Evolutionary conservation across 2,797 vertebrate genomes (phyloP), one percentile per base, ranked within the genome.

Genomic region (Pangasius larnaudii): DNA sequence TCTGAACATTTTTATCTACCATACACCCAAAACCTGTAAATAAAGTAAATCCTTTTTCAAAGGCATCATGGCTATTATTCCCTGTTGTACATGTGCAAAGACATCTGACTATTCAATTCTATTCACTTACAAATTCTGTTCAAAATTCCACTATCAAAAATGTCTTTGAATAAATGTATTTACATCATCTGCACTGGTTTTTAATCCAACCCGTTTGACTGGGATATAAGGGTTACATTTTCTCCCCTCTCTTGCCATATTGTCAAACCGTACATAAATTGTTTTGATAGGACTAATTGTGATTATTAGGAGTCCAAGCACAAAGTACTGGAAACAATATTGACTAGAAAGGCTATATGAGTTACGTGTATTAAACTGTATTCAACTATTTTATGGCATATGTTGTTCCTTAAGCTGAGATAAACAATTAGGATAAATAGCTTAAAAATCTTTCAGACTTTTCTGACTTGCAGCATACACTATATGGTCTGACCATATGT

Each of bases 21-120:
- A 58, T 79, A 49, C 87, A 96, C 95, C 96, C 95, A 95, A 94
- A 86, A 93, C 89, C 94, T 99, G 98, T 98, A 98, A 98, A 98
- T 98, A 98, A 98, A 98, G 95, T 91, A 88, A 94, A 93, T 93
- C 93, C 95, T 96, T 98, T 98, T 98, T 96, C 96, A 96, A 94
- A 93, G 96, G 95, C 96, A 96, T 92, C 30, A 91, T 91, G 84
- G 39, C 85, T 75, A 4, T 72, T 86, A 30, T 86, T 30, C 30
- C 74, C 42, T 85, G 49, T 77, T 19, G 30, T 59, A 2, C 42
- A 27, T 36, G 42, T 53, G 13, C n/a, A 56, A 59, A 85, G 3
- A 11, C 19, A 24, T 30, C 36, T 69, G 27, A 30, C 7, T 22
- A 39, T 74, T 27, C 19, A 13, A 0, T 27, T 85, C n/a, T 33